A percentile compares a stretch with the other conserved stretches of the same genome.
Conservation (phyloP, 2,113 vertebrate genomes). For the Lophura nycthemera region DNA sequence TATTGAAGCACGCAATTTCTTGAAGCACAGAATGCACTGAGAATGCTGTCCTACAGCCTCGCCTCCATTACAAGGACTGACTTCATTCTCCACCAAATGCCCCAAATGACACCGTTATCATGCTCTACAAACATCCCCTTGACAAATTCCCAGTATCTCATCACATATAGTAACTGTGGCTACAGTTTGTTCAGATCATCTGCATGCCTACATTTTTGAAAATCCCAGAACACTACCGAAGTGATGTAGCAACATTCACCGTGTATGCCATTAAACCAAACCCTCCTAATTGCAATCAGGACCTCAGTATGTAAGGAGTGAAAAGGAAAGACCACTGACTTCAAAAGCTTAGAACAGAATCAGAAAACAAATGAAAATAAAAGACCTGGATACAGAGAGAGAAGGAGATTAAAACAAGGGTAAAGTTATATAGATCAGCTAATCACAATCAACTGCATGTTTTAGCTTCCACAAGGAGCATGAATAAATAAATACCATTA, state of each 20-base stretch:
- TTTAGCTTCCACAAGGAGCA: slow-evolving; percentile 51
- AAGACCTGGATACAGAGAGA: not conserved
- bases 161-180: not conserved
- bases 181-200: not conserved
- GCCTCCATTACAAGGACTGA: not conserved
- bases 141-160: not conserved
- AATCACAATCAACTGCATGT: slow-evolving; percentile 57
- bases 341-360: slow-evolving; percentile 15
- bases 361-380: not conserved
- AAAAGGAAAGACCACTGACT: not conserved
- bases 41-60: not conserved
- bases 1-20: not conserved
- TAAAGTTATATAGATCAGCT: slow-evolving; percentile 47
- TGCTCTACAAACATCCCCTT: not conserved
- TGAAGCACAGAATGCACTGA: not conserved
- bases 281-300: not conserved
- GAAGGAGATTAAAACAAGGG: slow-evolving; percentile 26
- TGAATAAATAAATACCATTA: slow-evolving; percentile 71
- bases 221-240: not conserved
- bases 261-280: not conserved
- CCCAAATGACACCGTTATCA: not conserved
- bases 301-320: not conserved
- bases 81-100: not conserved
- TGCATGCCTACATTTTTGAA: not conserved
- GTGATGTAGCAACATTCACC: not conserved